phyloP scores from a whole-genome alignment of 2,888 invertebrate genomes.

The Chromoteleia sp. region DNA sequence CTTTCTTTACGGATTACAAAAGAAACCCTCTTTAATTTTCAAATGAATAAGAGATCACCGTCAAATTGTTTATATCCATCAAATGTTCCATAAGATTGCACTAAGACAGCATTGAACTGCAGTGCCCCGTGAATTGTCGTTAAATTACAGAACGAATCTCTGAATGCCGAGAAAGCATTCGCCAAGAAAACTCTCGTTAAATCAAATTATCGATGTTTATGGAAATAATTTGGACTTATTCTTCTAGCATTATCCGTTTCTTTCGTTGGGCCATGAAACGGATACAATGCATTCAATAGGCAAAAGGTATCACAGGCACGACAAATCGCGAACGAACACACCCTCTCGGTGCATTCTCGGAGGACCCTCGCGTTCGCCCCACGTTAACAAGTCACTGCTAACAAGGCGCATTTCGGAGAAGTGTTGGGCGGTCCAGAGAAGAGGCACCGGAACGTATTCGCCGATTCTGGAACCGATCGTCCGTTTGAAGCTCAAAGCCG shows the following conservation, averaged over 20 bases:
- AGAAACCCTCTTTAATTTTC: too few species aligned
- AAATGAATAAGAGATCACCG: too few species aligned
- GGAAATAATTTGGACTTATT: not conserved
- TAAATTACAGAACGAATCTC: constrained; percentile 25
- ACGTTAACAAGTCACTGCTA: constrained; percentile 32
- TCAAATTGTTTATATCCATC: too few species aligned
- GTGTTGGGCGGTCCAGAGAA: constrained; percentile 28
- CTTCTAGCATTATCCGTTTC: too few species aligned
- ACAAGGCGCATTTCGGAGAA: constrained; percentile 39
- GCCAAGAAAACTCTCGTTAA: not conserved
- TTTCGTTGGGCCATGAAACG: not conserved
- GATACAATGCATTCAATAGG: too few species aligned
- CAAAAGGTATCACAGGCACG: constrained; percentile 14
- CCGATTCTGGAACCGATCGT: constrained; percentile 42
- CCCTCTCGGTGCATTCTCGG: too few species aligned
- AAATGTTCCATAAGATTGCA: too few species aligned
- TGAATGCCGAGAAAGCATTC: not conserved
- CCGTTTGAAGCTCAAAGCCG: constrained; percentile 56
- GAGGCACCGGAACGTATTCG: constrained; percentile 52
- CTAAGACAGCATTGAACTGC: too few species aligned
- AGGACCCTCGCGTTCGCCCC: not conserved
- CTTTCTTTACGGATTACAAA: too few species aligned
- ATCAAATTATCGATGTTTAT: not conserved
- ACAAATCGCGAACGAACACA: constrained; percentile 20
- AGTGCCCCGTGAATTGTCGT: not conserved